Evolutionary conservation across 2,888 invertebrate genomes (phyloP).

Genomic region (Temnothorax unifasciatus): DNA sequence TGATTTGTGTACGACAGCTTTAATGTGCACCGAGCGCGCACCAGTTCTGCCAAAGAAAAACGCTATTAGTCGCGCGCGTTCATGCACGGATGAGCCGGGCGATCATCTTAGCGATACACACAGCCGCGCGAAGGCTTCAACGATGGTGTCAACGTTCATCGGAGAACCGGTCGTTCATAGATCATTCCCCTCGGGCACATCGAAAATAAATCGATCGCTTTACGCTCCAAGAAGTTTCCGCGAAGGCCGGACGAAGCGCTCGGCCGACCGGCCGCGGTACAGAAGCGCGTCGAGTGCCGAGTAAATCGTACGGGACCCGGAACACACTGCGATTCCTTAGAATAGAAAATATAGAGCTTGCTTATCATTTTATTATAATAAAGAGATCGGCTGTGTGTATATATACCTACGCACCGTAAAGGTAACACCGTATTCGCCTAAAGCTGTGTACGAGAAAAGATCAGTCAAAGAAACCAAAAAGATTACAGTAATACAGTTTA

Average conservation of each 20-base stretch:
- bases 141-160: conserved; percentile 62
- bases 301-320: conserved; percentile 10
- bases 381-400: not conserved
- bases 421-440: not conserved
- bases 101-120: conserved; percentile 10
- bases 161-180: conserved; percentile 74
- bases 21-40: too few species aligned
- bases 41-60: too few species aligned
- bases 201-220: conserved; percentile 52
- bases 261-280: conserved; percentile 28
- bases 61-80: not conserved
- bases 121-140: conserved; percentile 9
- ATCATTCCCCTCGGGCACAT: conserved; percentile 65
- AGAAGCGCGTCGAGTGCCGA: conserved; percentile 51
- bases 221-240: conserved; percentile 46
- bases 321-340: not conserved
- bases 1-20: too few species aligned
- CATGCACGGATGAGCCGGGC: conserved; percentile 24
- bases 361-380: conserved; percentile 4
- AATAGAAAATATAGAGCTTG: not conserved
- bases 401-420: not conserved
- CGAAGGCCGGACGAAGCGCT: conserved; percentile 35
- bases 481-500: not conserved
- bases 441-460: not conserved
- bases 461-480: not conserved